Conservation (phyloP, 2,888 invertebrate genomes). For the Reticulitermes lucifugus region DNA sequence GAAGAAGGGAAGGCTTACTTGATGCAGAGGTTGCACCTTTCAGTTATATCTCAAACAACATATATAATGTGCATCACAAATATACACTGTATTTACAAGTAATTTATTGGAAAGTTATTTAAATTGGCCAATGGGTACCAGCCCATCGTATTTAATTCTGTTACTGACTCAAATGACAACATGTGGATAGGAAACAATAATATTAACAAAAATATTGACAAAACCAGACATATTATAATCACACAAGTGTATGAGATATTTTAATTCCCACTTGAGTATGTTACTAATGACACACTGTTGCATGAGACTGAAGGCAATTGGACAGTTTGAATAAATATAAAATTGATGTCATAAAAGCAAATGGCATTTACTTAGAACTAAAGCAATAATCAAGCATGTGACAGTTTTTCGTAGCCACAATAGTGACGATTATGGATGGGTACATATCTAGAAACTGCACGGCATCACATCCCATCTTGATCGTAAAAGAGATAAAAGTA, state of each 20-base stretch:
- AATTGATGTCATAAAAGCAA: no score
- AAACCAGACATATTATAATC: neutral
- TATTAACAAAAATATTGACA: neutral
- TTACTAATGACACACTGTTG: no score
- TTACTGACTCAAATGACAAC: slow-evolving; percentile 6
- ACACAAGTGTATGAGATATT: neutral
- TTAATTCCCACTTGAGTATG: no score
- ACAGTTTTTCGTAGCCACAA: no score
- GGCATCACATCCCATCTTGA: no score
- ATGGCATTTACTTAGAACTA: no score
- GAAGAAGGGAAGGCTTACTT: slow-evolving; percentile 32
- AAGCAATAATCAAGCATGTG: no score
- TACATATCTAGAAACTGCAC: no score
- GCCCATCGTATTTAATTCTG: neutral
- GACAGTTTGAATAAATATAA: no score
- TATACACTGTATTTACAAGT: neutral
- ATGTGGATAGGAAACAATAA: neutral
- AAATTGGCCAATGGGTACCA: slow-evolving; percentile 16
- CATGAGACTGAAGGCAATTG: no score
- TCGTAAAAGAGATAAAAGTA: no score
- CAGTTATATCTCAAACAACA: slow-evolving; percentile 6
- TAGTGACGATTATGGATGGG: no score
- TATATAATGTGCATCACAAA: neutral
- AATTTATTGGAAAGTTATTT: neutral
- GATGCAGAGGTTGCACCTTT: slow-evolving; percentile 23